A percentile compares a stretch with the other conserved stretches of the same genome.
Conservation (phyloP, 2,797 vertebrate genomes). For the Florisuga fusca region DNA sequence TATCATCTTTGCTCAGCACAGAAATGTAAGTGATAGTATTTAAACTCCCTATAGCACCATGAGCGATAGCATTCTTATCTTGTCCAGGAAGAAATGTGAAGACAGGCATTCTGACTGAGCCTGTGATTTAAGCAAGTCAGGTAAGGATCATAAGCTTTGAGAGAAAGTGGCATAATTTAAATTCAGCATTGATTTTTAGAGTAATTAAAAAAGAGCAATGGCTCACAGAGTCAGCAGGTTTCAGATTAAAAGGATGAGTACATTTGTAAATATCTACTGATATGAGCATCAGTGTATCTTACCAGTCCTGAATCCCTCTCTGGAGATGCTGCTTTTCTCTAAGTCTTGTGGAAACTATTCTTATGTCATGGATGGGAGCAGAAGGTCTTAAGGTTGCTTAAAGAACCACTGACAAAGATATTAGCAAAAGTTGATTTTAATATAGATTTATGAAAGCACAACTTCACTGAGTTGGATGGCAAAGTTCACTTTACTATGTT, state of each 20-base stretch:
- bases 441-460: too few relatives aligned
- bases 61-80: slow-evolving; percentile 39
- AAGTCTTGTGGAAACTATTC: neutral
- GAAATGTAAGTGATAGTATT: slow-evolving; percentile 37
- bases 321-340: neutral
- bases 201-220: neutral
- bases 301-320: neutral
- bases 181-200: slow-evolving; percentile 18
- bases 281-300: neutral
- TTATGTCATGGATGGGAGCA: neutral
- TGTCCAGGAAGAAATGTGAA: slow-evolving; percentile 8
- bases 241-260: neutral
- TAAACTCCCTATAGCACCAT: slow-evolving; percentile 27
- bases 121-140: neutral
- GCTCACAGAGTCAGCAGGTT: neutral
- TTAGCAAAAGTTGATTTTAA: too few relatives aligned
- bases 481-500: too few relatives aligned
- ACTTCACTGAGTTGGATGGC: too few relatives aligned
- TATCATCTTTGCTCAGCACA: slow-evolving; percentile 59
- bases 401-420: too few relatives aligned
- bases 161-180: neutral
- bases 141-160: neutral
- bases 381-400: too few relatives aligned
- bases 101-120: neutral
- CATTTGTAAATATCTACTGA: neutral